These are phyloP conservation scores for Epistrophella euchroma DNA, from an alignment of 2,888 invertebrate species.

Conservation along the genomic window DNA sequence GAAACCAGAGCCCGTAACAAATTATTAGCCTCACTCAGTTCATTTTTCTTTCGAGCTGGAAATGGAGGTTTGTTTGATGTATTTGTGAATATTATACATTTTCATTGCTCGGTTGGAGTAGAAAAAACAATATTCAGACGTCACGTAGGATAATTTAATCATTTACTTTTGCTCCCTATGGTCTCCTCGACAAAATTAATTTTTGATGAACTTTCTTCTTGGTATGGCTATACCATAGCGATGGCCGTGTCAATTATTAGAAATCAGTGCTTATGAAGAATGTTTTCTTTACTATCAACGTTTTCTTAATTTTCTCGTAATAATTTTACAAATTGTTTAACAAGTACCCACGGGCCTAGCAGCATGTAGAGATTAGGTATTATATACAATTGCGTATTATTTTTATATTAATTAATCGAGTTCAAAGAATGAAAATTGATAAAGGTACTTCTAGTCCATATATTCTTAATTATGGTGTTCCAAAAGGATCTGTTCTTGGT, in stretches of 20 bases:
- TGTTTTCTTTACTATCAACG: not conserved
- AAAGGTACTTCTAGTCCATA: no score
- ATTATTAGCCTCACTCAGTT: constrained; percentile 27
- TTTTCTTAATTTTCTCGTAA: not conserved
- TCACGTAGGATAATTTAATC: constrained; percentile 42
- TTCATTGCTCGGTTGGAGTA: not conserved
- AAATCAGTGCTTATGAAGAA: not conserved
- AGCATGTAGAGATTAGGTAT: not conserved
- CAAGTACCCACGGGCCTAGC: not conserved
- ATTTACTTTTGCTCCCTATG: constrained; percentile 33
- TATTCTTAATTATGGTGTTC: no score
- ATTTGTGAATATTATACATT: constrained; percentile 6
- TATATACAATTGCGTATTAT: not conserved
- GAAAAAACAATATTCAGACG: not conserved
- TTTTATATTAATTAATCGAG: not conserved
- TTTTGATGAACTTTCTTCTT: constrained; percentile 4
- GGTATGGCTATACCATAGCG: not conserved
- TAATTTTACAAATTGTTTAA: not conserved
- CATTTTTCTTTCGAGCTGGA: constrained; percentile 2
- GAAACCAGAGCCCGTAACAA: constrained; percentile 32
- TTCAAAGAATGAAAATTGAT: no score
- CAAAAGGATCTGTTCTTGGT: no score
- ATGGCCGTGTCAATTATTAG: not conserved
- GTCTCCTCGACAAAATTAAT: constrained; percentile 34
- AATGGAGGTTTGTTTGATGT: constrained; percentile 17